Conservation (phyloP, 2,888 invertebrate genomes). For the Tetragonisca angustula region DNA sequence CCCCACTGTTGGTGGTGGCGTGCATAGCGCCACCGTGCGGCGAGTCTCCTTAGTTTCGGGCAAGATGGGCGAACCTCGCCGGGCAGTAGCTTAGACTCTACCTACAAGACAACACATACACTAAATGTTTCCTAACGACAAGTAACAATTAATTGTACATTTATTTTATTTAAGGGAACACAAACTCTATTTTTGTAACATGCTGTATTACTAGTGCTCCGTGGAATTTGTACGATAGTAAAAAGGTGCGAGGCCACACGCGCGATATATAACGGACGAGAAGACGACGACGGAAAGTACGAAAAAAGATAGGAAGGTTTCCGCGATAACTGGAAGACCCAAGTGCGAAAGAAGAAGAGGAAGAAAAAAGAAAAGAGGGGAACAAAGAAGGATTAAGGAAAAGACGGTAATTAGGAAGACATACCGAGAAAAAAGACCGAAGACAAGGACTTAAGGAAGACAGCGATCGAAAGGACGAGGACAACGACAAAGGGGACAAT, state of each 20-base stretch:
- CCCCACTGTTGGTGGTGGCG: slow-evolving; percentile 66
- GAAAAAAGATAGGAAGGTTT: slow-evolving; percentile 45
- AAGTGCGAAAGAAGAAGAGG: slow-evolving; percentile 20
- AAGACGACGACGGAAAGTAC: slow-evolving; percentile 47
- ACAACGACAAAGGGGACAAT: slow-evolving; percentile 55
- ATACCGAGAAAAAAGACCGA: background rate
- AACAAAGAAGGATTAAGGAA: slow-evolving; percentile 17
- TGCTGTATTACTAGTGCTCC: slow-evolving; percentile 71
- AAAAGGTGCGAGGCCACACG: slow-evolving; percentile 55
- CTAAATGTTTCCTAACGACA: slow-evolving; percentile 78
- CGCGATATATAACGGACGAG: slow-evolving; percentile 53
- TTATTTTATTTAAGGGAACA: slow-evolving; percentile 77
- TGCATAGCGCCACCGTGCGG: slow-evolving; percentile 75
- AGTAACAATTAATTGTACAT: slow-evolving; percentile 78
- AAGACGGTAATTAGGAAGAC: slow-evolving; percentile 16
- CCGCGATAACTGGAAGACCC: slow-evolving; percentile 43
- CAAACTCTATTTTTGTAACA: slow-evolving; percentile 79
- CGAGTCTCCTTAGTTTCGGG: slow-evolving; percentile 77
- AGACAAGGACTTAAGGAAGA: slow-evolving; percentile 18
- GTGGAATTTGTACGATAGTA: slow-evolving; percentile 68
- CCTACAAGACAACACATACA: slow-evolving; percentile 81
- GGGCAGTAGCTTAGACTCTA: slow-evolving; percentile 84
- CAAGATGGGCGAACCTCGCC: slow-evolving; percentile 83
- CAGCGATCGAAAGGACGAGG: slow-evolving; percentile 37
- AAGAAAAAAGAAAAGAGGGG: slow-evolving; percentile 11